These are phyloP conservation scores for Sternotherus odoratus DNA, from an alignment of 2,797 vertebrate genomes.

Conservation along the genomic window DNA sequence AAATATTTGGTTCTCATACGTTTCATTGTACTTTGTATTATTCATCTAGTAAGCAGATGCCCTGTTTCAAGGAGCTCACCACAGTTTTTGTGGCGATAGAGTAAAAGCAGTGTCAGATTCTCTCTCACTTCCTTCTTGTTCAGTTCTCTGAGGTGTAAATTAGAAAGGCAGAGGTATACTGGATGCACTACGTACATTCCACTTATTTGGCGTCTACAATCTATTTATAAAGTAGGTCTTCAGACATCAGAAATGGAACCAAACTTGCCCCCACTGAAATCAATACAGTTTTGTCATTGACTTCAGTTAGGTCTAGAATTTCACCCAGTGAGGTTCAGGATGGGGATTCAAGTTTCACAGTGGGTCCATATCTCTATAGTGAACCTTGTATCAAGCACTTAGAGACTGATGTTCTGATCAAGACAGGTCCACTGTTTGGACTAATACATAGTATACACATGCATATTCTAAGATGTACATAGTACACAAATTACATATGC, in stretches of 20 bases:
- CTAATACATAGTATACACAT: background rate
- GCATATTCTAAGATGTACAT: background rate
- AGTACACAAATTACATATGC: background rate
- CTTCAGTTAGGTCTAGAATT: background rate
- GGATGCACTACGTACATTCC: background rate
- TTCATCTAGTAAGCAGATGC: background rate
- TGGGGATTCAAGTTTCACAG: background rate
- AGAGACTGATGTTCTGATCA: background rate
- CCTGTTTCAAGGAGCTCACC: background rate
- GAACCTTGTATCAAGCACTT: background rate
- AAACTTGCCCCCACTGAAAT: background rate
- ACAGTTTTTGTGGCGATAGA: background rate
- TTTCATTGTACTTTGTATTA: background rate
- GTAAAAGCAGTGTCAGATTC: background rate
- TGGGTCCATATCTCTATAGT: background rate
- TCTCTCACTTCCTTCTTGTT: background rate
- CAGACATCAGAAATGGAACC: background rate
- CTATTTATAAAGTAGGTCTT: background rate
- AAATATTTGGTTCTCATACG: accelerated
- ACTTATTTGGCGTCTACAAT: background rate
- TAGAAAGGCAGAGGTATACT: background rate
- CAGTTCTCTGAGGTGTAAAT: background rate
- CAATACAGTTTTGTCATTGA: background rate
- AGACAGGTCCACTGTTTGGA: background rate
- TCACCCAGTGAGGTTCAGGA: background rate